Percentiles rank a stretch among this genome's conserved stretches.
These are phyloP conservation scores for Argopecten irradians DNA, from an alignment of 1,140 invertebrate genomes.

Conservation along the genomic window DNA sequence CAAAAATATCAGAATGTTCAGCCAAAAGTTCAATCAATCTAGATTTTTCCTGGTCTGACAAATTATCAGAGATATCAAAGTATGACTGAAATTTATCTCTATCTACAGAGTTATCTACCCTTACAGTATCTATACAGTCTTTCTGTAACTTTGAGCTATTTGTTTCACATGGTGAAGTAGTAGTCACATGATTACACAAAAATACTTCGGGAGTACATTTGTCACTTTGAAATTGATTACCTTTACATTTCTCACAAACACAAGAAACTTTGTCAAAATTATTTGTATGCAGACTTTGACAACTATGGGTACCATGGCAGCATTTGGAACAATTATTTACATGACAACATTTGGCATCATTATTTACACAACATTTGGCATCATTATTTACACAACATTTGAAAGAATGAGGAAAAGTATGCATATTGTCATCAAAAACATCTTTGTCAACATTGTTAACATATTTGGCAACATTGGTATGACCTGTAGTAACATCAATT, in stretches of 20 bases:
- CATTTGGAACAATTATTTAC: no score
- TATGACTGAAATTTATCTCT: constrained; percentile 34
- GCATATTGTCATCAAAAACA: neutral
- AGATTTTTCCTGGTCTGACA: neutral
- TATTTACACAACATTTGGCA: neutral
- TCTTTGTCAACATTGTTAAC: neutral
- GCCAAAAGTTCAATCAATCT: constrained; percentile 16
- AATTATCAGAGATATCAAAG: constrained; percentile 32
- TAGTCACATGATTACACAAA: no score
- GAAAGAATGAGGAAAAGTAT: neutral
- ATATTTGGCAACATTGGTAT: neutral
- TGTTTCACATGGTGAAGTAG: no score
- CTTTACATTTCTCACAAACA: neutral
- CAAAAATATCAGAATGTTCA: constrained; percentile 38
- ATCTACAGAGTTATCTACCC: neutral
- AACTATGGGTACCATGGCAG: no score
- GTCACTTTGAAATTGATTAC: no score
- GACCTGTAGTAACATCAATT: neutral
- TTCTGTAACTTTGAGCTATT: no score
- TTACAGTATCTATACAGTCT: neutral
- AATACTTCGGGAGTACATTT: neutral
- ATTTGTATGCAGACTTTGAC: no score
- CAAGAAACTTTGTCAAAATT: no score
- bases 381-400: neutral
- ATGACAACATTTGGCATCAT: no score